A percentile compares a stretch with the other conserved stretches of the same genome.
Conservation (phyloP, 2,113 vertebrate genomes). For the Pseudorasbora parva region DNA sequence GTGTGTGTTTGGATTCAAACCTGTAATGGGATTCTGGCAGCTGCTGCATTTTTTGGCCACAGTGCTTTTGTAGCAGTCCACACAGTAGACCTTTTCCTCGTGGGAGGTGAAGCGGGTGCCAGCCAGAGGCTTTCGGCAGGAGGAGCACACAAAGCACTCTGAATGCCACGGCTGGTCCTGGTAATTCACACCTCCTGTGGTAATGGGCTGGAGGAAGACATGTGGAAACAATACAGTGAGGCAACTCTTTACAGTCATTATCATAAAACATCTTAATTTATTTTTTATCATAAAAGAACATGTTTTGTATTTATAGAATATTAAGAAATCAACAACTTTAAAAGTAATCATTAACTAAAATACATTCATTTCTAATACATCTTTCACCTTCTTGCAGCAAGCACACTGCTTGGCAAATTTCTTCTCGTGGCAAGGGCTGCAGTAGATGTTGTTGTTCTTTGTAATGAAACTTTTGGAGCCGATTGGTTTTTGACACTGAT, state of each 20-base stretch:
- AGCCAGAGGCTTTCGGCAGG: constrained; percentile 88
- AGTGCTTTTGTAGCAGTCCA: constrained; percentile 92
- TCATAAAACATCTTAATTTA: constrained; percentile 2
- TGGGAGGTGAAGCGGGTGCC: constrained; percentile 92
- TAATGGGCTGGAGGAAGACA: constrained; percentile 81
- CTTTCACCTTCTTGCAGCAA: constrained; percentile 88
- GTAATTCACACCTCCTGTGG: constrained; percentile 93
- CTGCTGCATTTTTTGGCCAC: constrained; percentile 94
- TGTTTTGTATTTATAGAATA: background rate
- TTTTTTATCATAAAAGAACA: background rate
- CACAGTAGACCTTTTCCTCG: constrained; percentile 90
- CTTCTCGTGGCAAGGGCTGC: constrained; percentile 88
- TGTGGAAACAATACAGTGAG: constrained; percentile 14
- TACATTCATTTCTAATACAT: background rate
- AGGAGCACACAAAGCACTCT: constrained; percentile 91
- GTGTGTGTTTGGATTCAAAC: constrained; percentile 64
- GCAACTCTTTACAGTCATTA: too few species aligned
- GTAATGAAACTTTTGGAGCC: constrained; percentile 92
- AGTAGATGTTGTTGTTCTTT: constrained; percentile 89
- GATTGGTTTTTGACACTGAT: constrained; percentile 88
- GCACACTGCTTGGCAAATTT: constrained; percentile 93
- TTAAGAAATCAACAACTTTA: background rate
- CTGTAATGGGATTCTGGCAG: constrained; percentile 96
- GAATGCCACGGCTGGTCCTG: constrained; percentile 95
- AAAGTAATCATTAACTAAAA: background rate